phyloP scores from a whole-genome alignment of 2,888 invertebrate genomes.

The Lepidocyrtoides sp. region DNA sequence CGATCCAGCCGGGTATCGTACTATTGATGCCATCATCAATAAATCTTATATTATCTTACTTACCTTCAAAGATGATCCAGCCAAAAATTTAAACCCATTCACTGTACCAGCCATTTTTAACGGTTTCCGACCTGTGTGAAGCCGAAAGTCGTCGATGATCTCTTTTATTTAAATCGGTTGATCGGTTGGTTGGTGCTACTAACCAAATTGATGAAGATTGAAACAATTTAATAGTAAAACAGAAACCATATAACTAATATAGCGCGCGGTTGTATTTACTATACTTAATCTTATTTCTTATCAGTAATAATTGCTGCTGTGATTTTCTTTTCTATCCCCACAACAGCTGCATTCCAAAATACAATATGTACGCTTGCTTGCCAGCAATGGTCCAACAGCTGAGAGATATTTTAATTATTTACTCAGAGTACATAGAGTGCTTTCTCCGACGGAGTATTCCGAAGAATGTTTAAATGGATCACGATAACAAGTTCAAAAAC shows the following conservation, averaged over 20 bases:
- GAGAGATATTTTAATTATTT: neutral
- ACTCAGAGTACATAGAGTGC: neutral
- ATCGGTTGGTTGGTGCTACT: too few relatives aligned
- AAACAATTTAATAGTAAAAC: too few relatives aligned
- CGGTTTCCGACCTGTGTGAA: neutral
- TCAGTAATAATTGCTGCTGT: neutral
- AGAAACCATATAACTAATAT: too few relatives aligned
- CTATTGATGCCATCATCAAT: too few relatives aligned
- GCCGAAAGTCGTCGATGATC: too few relatives aligned
- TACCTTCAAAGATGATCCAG: slow-evolving; percentile 41
- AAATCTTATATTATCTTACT: neutral
- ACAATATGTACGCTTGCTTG: too few relatives aligned
- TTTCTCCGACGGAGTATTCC: neutral
- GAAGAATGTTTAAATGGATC: neutral
- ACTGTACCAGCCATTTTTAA: slow-evolving; percentile 47
- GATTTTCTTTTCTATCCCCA: neutral
- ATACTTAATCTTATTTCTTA: too few relatives aligned
- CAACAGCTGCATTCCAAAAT: neutral
- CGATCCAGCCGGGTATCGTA: too few relatives aligned
- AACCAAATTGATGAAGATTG: too few relatives aligned
- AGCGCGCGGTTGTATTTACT: too few relatives aligned
- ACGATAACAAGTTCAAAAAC: too few relatives aligned
- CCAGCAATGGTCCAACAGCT: neutral
- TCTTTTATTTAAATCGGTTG: too few relatives aligned
- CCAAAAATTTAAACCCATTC: slow-evolving; percentile 20